Base-by-base conservation (phyloP, 2,888 invertebrate species). In the Ormia ochracea region DNA sequence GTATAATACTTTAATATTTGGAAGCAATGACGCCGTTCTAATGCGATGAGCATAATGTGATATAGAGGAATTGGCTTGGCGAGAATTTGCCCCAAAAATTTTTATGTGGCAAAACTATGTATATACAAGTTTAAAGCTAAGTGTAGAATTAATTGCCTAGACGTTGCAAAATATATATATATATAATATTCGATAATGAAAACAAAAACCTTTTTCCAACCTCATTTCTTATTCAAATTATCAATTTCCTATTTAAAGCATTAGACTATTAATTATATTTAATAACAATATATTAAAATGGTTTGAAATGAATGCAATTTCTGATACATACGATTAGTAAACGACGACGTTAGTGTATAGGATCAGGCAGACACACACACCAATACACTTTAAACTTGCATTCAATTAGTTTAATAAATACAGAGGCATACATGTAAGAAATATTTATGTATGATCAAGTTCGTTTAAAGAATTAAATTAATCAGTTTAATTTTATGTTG, bases 151-250 rank as follows among this genome's bases (percentile, higher is more conserved):
- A n/a, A n/a, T n/a, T n/a, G n/a, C n/a, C n/a, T n/a, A n/a, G n/a
- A n/a, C n/a, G n/a, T n/a, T n/a, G n/a, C 14, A 4, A 59, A 41
- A 5, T 14, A 58, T 14, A n/a, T n/a, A n/a, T n/a, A n/a, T n/a
- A n/a, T n/a, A n/a, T 48, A 23, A 4, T 45, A 9, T 17, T 9
- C 28, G 31, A 52, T 48, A 33, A 19, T 12, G 6, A 33, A 21
- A 31, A 26, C 38, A 41, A 28, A 52, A 9, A 17, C 21, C 7
- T 31, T 59, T 58, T 50, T 54, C 14, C 17, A 54, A 59, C 1
- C 54, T 73, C 12, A 73, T 73, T 70, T 78, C 52, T 56, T 63
- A 73, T 78, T 74, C 36, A 74, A 78, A 78, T 78, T 78, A 50
- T 52, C 69, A 69, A 58, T 69, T 78, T 78, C 78, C 78, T 69